Evolutionary conservation across 2,113 vertebrate species (phyloP).

Genomic region (Fulica atra): DNA sequence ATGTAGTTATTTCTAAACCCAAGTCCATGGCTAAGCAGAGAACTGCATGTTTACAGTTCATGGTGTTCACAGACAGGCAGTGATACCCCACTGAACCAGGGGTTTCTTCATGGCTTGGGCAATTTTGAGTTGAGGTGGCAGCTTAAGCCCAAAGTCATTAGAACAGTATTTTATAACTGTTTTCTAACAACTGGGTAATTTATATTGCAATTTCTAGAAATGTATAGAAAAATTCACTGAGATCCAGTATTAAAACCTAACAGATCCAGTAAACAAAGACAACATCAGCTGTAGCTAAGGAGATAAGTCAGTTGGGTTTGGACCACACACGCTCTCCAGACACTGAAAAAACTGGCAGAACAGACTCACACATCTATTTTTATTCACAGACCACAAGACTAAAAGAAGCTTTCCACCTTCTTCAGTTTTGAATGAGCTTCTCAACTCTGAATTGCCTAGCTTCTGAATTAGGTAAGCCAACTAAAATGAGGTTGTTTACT

Average conservation of each 20-base stretch:
- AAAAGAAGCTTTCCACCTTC: slow-evolving; percentile 14
- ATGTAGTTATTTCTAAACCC: background rate
- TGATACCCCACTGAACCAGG: background rate
- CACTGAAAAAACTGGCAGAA: slow-evolving; percentile 10
- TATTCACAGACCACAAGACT: background rate
- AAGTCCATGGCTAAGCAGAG: background rate
- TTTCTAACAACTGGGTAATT: slow-evolving; percentile 1
- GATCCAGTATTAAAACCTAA: background rate
- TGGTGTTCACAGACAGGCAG: background rate
- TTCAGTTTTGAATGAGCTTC: slow-evolving; percentile 3
- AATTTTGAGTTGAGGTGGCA: background rate
- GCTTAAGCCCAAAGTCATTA: background rate
- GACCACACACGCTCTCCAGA: background rate
- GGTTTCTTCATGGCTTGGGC: background rate
- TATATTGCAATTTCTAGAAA: background rate
- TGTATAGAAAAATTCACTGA: background rate
- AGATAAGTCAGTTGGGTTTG: slow-evolving; percentile 17
- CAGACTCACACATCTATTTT: slow-evolving; percentile 36
- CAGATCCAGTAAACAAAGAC: slow-evolving; percentile 7
- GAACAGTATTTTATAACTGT: background rate
- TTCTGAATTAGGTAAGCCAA: background rate
- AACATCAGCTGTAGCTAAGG: background rate
- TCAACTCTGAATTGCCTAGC: background rate
- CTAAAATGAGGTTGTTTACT: background rate
- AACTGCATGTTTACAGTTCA: background rate